Evolutionary conservation across 2,888 invertebrate species (phyloP).

Genomic region (Phengaris alcon): DNA sequence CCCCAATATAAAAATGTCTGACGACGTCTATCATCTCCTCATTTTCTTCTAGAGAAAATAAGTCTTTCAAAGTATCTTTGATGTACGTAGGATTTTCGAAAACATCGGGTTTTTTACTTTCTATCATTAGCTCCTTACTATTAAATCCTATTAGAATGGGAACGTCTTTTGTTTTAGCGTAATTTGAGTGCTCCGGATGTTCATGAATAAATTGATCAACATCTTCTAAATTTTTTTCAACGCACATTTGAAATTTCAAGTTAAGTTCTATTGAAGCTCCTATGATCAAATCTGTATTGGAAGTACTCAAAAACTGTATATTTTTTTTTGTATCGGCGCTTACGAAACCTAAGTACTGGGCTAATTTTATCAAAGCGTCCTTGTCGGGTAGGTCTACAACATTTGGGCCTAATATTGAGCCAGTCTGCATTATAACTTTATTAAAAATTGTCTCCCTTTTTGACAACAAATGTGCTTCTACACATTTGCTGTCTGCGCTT

Average conservation of each 20-base stretch:
- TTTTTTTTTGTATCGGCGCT: slow-evolving; percentile 44
- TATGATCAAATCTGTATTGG: slow-evolving; percentile 44
- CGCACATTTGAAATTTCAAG: slow-evolving; percentile 48
- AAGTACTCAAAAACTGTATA: slow-evolving; percentile 43
- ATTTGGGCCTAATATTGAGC: slow-evolving; percentile 45
- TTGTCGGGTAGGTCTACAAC: slow-evolving; percentile 45
- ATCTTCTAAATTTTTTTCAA: slow-evolving; percentile 48
- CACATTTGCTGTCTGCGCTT: slow-evolving; percentile 55
- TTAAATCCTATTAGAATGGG: slow-evolving; percentile 52
- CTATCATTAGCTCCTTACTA: slow-evolving; percentile 46
- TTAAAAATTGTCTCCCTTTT: slow-evolving; percentile 49
- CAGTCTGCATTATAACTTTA: slow-evolving; percentile 56
- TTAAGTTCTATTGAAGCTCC: slow-evolving; percentile 40
- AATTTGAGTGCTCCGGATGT: slow-evolving; percentile 44
- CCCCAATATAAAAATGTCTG: slow-evolving; percentile 53
- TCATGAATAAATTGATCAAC: slow-evolving; percentile 47
- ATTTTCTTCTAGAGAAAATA: slow-evolving; percentile 33
- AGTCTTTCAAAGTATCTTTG: slow-evolving; percentile 28
- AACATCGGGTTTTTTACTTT: slow-evolving; percentile 36
- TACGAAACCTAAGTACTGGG: slow-evolving; percentile 46
- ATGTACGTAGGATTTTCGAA: slow-evolving; percentile 42
- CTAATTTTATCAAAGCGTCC: slow-evolving; percentile 48
- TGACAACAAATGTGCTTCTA: slow-evolving; percentile 54
- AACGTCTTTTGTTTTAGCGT: slow-evolving; percentile 46
- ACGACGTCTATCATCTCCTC: slow-evolving; percentile 35